These are phyloP conservation scores for Metacarcinus magister DNA, from an alignment of 2,888 invertebrate genomes.

Conservation along the genomic window DNA sequence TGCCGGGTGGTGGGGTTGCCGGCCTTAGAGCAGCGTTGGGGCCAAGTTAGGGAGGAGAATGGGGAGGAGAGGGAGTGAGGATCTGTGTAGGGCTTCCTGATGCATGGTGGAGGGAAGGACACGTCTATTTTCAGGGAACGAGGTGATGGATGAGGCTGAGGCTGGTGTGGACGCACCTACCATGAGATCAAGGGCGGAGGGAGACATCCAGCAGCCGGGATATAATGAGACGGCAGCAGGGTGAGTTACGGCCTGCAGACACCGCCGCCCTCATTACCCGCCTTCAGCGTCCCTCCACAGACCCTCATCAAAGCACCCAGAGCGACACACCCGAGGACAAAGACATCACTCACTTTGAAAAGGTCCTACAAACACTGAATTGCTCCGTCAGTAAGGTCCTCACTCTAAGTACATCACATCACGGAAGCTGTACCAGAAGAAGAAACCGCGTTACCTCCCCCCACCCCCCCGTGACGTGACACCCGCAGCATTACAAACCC, in stretches of 20 bases:
- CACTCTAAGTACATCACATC: not conserved
- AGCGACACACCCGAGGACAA: not conserved
- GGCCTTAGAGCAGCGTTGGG: not conserved
- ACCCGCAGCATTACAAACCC: not conserved
- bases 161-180: conserved; percentile 14
- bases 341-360: conserved; percentile 22
- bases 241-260: conserved; percentile 37
- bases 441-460: not conserved
- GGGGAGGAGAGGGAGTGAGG: conserved; percentile 32
- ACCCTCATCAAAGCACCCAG: conserved; percentile 7
- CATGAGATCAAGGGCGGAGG: conserved; percentile 22
- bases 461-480: not conserved
- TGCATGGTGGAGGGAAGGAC: not conserved
- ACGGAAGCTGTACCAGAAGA: not conserved
- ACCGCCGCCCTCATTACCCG: conserved; percentile 3
- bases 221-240: conserved; percentile 33
- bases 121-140: conserved; percentile 22
- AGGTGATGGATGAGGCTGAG: conserved; percentile 44
- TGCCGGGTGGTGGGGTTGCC: not conserved
- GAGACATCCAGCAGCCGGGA: conserved; percentile 30
- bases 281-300: not conserved
- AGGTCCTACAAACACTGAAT: not conserved
- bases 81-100: not conserved
- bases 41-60: not conserved
- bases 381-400: not conserved